These are phyloP conservation scores for Cheumatopsyche charites DNA, from an alignment of 1,140 invertebrate genomes.

Conservation along the genomic window DNA sequence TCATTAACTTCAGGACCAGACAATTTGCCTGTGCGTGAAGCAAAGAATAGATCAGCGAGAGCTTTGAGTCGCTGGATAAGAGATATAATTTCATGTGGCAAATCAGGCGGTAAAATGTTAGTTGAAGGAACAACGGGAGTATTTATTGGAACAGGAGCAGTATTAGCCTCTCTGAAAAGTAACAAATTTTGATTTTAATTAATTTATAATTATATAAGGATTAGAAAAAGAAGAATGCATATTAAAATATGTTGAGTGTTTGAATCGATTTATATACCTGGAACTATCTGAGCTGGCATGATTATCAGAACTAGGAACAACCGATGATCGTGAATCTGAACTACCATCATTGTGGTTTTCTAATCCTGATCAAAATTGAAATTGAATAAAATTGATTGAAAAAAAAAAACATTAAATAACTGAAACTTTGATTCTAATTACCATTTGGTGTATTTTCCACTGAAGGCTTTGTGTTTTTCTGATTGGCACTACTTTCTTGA, in stretches of 20 bases:
- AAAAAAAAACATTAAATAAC: too few relatives aligned
- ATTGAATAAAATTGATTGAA: not conserved
- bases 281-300: constrained; percentile 58
- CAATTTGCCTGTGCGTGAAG: constrained; percentile 41
- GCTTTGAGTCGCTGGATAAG: constrained; percentile 29
- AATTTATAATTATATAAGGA: not conserved
- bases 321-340: constrained; percentile 56
- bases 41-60: constrained; percentile 41
- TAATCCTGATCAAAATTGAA: constrained; percentile 33
- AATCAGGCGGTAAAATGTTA: constrained; percentile 8
- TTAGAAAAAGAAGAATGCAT: too few relatives aligned
- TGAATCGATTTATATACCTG: too few relatives aligned
- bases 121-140: constrained; percentile 26
- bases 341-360: constrained; percentile 51
- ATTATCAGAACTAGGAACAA: constrained; percentile 55
- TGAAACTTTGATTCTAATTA: constrained; percentile 6
- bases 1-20: constrained; percentile 46
- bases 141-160: constrained; percentile 6
- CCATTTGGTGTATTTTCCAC: constrained; percentile 34
- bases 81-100: constrained; percentile 16
- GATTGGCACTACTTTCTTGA: constrained; percentile 16
- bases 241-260: too few relatives aligned
- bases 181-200: not conserved
- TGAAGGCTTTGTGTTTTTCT: constrained; percentile 25
- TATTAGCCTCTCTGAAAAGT: constrained; percentile 33